Percentiles rank a stretch among this genome's conserved stretches.
phyloP scores from a whole-genome alignment of 2,797 vertebrate genomes.

The Lepidocolaptes lacrymiger region DNA sequence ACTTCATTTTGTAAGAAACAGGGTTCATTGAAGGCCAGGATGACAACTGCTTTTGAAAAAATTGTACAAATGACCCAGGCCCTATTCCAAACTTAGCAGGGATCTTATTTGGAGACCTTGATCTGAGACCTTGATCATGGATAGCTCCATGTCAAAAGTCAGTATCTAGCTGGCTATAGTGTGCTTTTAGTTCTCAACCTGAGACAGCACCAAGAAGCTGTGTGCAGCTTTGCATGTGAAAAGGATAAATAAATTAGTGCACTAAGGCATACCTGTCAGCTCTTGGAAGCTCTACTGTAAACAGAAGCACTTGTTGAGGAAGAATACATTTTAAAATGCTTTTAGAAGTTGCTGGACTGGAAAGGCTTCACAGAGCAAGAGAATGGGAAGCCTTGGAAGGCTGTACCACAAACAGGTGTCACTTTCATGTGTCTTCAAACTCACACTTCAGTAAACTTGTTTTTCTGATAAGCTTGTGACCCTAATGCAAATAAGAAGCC shows the following conservation, averaged over 20 bases:
- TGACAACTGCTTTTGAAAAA: background rate
- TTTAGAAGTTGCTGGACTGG: background rate
- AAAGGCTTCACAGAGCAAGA: background rate
- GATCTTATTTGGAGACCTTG: background rate
- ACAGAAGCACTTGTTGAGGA: background rate
- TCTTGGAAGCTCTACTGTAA: slow-evolving; percentile 15
- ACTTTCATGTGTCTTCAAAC: background rate
- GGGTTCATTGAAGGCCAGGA: background rate
- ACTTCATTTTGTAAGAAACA: background rate
- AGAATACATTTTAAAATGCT: background rate
- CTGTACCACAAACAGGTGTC: background rate
- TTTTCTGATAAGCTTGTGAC: slow-evolving; percentile 29
- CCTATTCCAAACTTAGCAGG: background rate
- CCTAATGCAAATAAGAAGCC: slow-evolving; percentile 34
- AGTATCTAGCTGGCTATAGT: background rate
- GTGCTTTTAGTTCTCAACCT: slow-evolving; percentile 21
- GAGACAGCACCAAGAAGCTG: slow-evolving; percentile 33
- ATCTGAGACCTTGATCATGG: background rate
- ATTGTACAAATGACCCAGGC: background rate
- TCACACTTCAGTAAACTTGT: slow-evolving; percentile 31
- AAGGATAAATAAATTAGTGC: slow-evolving; percentile 36
- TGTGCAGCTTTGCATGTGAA: slow-evolving; percentile 33
- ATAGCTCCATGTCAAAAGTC: background rate
- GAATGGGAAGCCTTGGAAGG: background rate
- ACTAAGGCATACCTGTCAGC: slow-evolving; percentile 27